phyloP scores from a whole-genome alignment of 2,888 invertebrate genomes.

The Meliscaeva auricollis region DNA sequence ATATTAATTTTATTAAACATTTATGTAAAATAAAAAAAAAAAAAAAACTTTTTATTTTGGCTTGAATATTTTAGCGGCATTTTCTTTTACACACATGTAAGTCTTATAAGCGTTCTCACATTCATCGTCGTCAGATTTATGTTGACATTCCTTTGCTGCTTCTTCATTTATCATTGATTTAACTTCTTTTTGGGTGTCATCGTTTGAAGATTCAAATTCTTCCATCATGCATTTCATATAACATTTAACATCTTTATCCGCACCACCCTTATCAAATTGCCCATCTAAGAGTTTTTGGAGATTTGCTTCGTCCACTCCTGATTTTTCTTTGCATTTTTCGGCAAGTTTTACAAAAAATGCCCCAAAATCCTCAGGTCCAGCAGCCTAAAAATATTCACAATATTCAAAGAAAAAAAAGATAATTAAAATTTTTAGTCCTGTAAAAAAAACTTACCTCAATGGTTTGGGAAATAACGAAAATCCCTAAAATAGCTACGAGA shows the following conservation, averaged over 20 bases:
- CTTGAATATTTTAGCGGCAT: neutral
- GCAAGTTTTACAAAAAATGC: neutral
- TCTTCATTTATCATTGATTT: neutral
- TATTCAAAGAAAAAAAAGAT: neutral
- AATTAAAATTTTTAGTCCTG: too few species aligned
- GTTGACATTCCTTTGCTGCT: neutral
- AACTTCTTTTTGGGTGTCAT: neutral
- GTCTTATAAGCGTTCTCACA: constrained; percentile 8
- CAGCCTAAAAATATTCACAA: neutral
- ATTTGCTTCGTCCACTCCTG: neutral
- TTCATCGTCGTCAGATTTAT: neutral
- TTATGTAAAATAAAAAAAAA: too few species aligned
- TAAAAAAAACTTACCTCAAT: neutral
- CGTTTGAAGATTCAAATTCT: neutral
- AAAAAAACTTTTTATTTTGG: neutral
- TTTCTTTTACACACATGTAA: neutral
- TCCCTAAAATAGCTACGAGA: neutral
- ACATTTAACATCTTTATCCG: neutral
- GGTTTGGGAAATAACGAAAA: neutral
- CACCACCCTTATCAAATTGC: neutral
- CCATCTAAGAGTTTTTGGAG: neutral
- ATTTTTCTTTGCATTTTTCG: neutral
- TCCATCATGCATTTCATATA: neutral
- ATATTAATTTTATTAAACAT: too few species aligned
- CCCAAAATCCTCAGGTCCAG: neutral